These are phyloP conservation scores for Drosophila seguyi DNA, from an alignment of 1,140 invertebrate genomes.

Conservation along the genomic window DNA sequence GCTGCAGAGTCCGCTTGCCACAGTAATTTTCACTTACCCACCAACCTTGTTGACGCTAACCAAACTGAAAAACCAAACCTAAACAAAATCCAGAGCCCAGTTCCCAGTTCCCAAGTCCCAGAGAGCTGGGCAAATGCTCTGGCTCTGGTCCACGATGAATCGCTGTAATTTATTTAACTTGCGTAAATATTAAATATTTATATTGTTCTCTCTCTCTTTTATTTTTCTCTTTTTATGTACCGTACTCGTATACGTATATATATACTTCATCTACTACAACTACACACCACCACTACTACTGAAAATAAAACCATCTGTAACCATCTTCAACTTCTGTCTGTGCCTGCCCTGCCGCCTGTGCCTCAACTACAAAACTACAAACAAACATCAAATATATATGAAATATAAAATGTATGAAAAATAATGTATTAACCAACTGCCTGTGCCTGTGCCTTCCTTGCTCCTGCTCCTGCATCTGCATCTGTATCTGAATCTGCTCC, in stretches of 20 bases:
- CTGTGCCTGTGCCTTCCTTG: slow-evolving; percentile 44
- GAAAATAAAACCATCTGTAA: slow-evolving; percentile 63
- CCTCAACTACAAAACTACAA: slow-evolving; percentile 40
- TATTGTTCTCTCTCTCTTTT: slow-evolving; percentile 82
- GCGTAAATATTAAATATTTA: slow-evolving; percentile 83
- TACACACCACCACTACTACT: slow-evolving; percentile 80
- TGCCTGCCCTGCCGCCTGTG: slow-evolving; percentile 61
- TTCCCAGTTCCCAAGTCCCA: not conserved
- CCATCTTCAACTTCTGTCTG: slow-evolving; percentile 79
- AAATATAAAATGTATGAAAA: slow-evolving; percentile 17
- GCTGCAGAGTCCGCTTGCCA: slow-evolving; percentile 17
- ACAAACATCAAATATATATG: slow-evolving; percentile 31
- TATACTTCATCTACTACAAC: slow-evolving; percentile 78
- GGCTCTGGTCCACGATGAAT: slow-evolving; percentile 24
- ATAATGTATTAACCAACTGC: slow-evolving; percentile 51
- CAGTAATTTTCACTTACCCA: slow-evolving; percentile 46
- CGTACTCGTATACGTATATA: slow-evolving; percentile 70
- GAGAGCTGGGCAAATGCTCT: slow-evolving; percentile 54
- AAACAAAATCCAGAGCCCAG: slow-evolving; percentile 5
- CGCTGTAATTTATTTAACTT: slow-evolving; percentile 79
- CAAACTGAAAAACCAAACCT: slow-evolving; percentile 13
- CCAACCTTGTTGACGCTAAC: slow-evolving; percentile 31
- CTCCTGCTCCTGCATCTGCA: slow-evolving; percentile 48
- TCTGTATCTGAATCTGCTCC: slow-evolving; percentile 39
- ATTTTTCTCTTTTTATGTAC: slow-evolving; percentile 84